Evolutionary conservation across 2,113 vertebrate genomes (phyloP), one percentile per base, ranked within the genome.

Genomic region (Tamias sibiricus): DNA sequence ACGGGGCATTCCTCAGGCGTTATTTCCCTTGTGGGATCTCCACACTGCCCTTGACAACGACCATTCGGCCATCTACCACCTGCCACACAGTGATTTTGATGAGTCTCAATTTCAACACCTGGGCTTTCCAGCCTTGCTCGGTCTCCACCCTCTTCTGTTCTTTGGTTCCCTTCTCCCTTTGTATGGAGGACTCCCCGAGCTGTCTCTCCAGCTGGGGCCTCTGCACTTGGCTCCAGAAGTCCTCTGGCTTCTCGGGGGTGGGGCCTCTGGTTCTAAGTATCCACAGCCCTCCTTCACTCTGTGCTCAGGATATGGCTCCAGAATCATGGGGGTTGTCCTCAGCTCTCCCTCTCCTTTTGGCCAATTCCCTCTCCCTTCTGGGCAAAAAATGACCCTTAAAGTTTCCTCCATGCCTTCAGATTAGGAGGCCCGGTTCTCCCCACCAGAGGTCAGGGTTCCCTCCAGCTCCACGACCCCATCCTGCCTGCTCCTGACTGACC

Each of bases 401-500:
- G 2, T 10, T 35, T 42, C 16, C 35, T 24, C 4, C 35, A 32
- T 3, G 62, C 24, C 59, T 40, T 14, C 32, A n/a, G 37, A 22
- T 32, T 26, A 76, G 4, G 47, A 32, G 59, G 13, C 24, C 30
- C 16, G 1, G 12, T 40, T 14, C 24, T 69, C 37, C 20, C 35
- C 0, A 2, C 35, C 20, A 47, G 76, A 64, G 40, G 2, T 47
- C 49, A 13, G 3, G 4, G 52, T 32, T 11, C 20, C 19, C 9
- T 49, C 35, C 14, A 16, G 24, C 37, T 42, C 3, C 0, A 13
- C 4, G 2, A 0, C 13, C 14, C 35, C 44, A 1, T 52, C 32
- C 40, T 24, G 32, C 62, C 42, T 0, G 2, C n/a, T 91, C 52
- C 68, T 64, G 42, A 19, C 72, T 40, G 26, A 37, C 47, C n/a